Evolutionary conservation across 2,797 vertebrate genomes (phyloP).

Genomic region (Gallinago nigripennis): DNA sequence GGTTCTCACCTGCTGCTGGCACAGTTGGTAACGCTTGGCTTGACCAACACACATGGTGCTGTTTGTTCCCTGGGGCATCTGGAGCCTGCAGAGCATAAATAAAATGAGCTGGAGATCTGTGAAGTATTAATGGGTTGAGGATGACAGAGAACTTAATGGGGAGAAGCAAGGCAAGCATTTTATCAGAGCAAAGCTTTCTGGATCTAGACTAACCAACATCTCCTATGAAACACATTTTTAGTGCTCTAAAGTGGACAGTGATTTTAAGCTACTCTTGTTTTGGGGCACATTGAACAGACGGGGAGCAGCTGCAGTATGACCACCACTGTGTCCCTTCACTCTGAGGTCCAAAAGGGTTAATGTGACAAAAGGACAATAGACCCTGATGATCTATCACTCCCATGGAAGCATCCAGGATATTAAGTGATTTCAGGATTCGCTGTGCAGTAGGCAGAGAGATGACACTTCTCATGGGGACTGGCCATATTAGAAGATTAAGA

Average conservation of each 20-base stretch:
- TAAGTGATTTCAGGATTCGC: not conserved
- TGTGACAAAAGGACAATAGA: not conserved
- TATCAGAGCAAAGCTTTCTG: not conserved
- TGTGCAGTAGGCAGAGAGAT: not conserved
- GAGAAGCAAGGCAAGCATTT: not conserved
- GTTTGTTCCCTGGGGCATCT: slow-evolving; percentile 81
- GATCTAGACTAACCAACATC: not conserved
- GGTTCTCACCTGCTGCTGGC: slow-evolving; percentile 83
- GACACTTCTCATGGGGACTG: not conserved
- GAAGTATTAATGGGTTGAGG: not conserved
- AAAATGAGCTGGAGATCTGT: not conserved
- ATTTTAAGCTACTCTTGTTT: not conserved
- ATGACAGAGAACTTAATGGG: not conserved
- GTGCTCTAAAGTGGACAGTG: not conserved
- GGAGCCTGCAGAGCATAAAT: slow-evolving; percentile 75
- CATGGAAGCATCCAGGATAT: not conserved
- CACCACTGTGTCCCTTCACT: not conserved
- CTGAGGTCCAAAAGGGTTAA: not conserved
- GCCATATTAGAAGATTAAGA: not conserved
- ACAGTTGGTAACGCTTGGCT: slow-evolving; percentile 86
- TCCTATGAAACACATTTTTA: not conserved
- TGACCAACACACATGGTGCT: slow-evolving; percentile 82
- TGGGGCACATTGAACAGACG: not conserved
- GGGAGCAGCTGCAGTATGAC: not conserved
- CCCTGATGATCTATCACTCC: not conserved